A percentile compares a stretch with the other conserved stretches of the same genome.
phyloP scores from a whole-genome alignment of 2,888 invertebrate genomes.

The Parnassius mnemosyne region DNA sequence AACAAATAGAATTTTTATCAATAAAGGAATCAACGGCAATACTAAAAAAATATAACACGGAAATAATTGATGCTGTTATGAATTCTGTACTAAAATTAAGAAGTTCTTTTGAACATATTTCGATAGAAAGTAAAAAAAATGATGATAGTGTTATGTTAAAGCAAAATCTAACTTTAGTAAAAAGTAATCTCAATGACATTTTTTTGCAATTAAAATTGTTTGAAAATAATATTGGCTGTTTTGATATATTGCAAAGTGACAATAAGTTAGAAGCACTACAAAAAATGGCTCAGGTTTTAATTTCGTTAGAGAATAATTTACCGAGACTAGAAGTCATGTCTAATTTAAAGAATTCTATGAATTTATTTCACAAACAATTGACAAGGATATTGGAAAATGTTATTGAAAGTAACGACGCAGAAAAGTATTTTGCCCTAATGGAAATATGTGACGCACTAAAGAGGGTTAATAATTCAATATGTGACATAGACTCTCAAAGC shows the following conservation, averaged over 20 bases:
- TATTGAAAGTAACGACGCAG: slow-evolving; percentile 71
- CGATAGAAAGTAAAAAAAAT: slow-evolving; percentile 47
- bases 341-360: slow-evolving; percentile 52
- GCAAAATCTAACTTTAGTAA: slow-evolving; percentile 52
- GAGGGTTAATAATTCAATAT: slow-evolving; percentile 57
- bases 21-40: slow-evolving; percentile 71
- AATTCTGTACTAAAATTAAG: slow-evolving; percentile 83
- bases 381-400: slow-evolving; percentile 80
- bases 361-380: slow-evolving; percentile 70
- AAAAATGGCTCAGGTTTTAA: slow-evolving; percentile 71
- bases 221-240: slow-evolving; percentile 57
- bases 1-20: slow-evolving; percentile 74
- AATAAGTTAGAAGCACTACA: slow-evolving; percentile 68
- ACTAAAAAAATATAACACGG: slow-evolving; percentile 74
- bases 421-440: slow-evolving; percentile 61
- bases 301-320: slow-evolving; percentile 65
- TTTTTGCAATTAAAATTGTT: slow-evolving; percentile 52
- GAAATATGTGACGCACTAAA: slow-evolving; percentile 66
- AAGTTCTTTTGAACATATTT: slow-evolving; percentile 77
- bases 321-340: slow-evolving; percentile 51
- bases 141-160: slow-evolving; percentile 53
- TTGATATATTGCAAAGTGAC: slow-evolving; percentile 66
- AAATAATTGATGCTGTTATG: slow-evolving; percentile 83
- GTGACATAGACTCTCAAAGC: slow-evolving; percentile 51
- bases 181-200: slow-evolving; percentile 59